These are phyloP conservation scores for Chrysodeixis includens DNA, from an alignment of 2,888 invertebrate genomes.

Conservation along the genomic window DNA sequence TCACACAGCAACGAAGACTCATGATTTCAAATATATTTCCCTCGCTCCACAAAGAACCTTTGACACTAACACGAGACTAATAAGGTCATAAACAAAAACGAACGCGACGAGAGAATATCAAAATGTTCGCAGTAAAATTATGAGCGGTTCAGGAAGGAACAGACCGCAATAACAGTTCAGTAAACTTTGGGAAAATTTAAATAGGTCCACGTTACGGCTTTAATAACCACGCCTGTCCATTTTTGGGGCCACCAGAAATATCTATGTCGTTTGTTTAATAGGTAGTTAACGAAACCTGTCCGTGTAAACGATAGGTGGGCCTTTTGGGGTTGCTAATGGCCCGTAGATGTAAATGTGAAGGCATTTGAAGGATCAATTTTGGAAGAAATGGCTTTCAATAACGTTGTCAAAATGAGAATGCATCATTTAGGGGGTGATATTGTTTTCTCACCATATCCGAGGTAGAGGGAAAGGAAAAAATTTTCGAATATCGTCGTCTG, in stretches of 20 bases:
- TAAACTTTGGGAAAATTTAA: constrained; percentile 33
- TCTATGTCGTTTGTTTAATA: constrained; percentile 47
- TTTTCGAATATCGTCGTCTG: no score
- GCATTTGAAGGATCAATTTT: constrained; percentile 21
- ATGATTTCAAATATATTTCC: neutral
- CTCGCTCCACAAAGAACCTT: neutral
- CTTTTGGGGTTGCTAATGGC: constrained; percentile 42
- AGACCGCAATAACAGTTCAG: constrained; percentile 24
- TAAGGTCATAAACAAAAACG: neutral
- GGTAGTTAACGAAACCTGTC: constrained; percentile 48
- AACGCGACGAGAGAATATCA: constrained; percentile 6
- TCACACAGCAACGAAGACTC: neutral
- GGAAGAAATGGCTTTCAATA: constrained; percentile 9
- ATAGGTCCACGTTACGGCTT: constrained; percentile 30
- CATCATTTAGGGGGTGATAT: neutral
- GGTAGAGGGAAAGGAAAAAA: no score
- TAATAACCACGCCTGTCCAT: constrained; percentile 34
- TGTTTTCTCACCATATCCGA: neutral
- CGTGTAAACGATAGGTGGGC: constrained; percentile 34
- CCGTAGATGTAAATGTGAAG: constrained; percentile 27
- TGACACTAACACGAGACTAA: constrained; percentile 1
- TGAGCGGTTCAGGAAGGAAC: constrained; percentile 10
- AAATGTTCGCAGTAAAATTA: constrained; percentile 12
- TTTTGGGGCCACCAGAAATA: constrained; percentile 38
- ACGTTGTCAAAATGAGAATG: neutral